Evolutionary conservation across 2,797 vertebrate species (phyloP).

Genomic region (Pangasius krempfi): DNA sequence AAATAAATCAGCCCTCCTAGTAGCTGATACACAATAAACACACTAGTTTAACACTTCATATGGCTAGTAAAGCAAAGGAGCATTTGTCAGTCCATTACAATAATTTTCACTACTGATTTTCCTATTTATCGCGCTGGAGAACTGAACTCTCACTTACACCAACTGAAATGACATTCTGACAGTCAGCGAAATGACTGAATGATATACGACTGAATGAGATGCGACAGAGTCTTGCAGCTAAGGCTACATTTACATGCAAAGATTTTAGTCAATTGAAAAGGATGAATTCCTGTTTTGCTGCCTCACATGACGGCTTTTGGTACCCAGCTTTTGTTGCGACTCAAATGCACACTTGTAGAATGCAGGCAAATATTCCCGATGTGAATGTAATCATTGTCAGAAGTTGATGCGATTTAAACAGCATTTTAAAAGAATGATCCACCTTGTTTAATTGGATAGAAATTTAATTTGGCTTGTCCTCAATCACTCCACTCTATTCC

Average conservation of each 20-base stretch:
- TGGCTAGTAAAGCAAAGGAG: neutral
- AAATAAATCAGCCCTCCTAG: neutral
- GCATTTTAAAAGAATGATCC: neutral
- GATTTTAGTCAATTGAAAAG: neutral
- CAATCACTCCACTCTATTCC: neutral
- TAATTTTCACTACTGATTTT: neutral
- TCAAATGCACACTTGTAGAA: neutral
- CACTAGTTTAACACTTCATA: neutral
- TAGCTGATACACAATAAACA: neutral
- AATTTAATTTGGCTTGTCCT: neutral
- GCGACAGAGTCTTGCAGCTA: neutral
- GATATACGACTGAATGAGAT: neutral
- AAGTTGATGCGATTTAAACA: neutral
- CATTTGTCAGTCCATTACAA: neutral
- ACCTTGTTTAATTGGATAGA: neutral
- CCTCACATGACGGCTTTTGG: neutral
- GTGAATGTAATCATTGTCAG: neutral
- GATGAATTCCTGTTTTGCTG: neutral
- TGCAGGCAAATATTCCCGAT: neutral
- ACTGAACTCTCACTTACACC: neutral
- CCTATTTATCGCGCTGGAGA: neutral
- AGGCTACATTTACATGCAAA: neutral
- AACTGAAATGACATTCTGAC: too few species aligned
- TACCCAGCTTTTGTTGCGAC: neutral
- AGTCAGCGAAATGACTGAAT: too few species aligned